Base-by-base conservation (phyloP, 2,888 invertebrate genomes). In the Drosophila paucipuncta region DNA sequence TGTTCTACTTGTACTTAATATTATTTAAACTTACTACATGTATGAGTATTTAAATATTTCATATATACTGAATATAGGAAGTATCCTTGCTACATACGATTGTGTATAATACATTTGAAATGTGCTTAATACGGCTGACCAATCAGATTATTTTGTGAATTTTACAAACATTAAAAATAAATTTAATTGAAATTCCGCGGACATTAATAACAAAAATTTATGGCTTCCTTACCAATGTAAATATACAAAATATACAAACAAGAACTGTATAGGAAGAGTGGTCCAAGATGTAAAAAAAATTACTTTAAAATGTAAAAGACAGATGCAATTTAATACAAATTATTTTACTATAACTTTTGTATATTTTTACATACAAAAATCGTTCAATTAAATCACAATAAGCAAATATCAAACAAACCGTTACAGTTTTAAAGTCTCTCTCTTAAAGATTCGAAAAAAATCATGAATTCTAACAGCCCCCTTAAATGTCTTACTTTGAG, bases 151-250 rank as follows among this genome's bases (percentile, higher is more conserved):
- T 49, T 16, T 37, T 2, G 5, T 11, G 28, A 37, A 30, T 37
- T 31, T n/a, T 6, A 13, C n/a, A 13, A 35, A 39, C 16, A 41
- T 28, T 54, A 49, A 39, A 37, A 59, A 53, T 33, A 53, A 39
- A 52, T 47, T 47, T 22, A 47, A 71, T 62, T 68, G 28, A 35
- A 71, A 62, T 53, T 59, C 22, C 28, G 31, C 22, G 13, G 5
- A 28, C 7, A 16, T 49, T 22, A 37, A 16, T 37, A 37, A 37
- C 4, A 47, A 13, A 6, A 22, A 11, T 22, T 6, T 0, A 47
- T 47, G 47, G 11, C 22, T 47, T 47, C 1, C 10, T 47, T 25
- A 47, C 13, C 11, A 47, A 25, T 25, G 47, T 25, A 13, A 25
- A 22, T 13, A 25, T 6, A 47, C 47, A 47, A 47, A 47, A 47